A percentile compares a stretch with the other conserved stretches of the same genome.
These are phyloP conservation scores for Rhinichthys osculus DNA, from an alignment of 2,797 vertebrate species.

Conservation along the genomic window DNA sequence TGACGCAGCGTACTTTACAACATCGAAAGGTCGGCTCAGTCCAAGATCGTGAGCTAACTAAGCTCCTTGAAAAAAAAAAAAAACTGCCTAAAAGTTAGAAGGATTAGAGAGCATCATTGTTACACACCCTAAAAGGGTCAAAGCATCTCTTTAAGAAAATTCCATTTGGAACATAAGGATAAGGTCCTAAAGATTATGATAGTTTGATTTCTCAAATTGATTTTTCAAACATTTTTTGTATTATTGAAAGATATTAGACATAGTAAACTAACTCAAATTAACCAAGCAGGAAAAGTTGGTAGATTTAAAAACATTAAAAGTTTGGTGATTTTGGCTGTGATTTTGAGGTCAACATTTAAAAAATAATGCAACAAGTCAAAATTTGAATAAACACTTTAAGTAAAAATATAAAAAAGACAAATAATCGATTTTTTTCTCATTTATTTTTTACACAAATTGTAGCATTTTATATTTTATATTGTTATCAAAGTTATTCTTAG, in stretches of 20 bases:
- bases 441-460: neutral
- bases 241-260: neutral
- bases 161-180: neutral
- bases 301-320: neutral
- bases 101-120: neutral
- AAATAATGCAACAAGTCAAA: neutral
- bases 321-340: neutral
- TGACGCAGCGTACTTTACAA: slow-evolving; percentile 83
- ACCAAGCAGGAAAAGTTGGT: neutral
- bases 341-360: neutral
- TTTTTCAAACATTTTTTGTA: neutral
- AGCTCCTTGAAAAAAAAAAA: slow-evolving; percentile 74
- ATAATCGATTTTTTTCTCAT: neutral
- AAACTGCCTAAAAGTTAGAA: neutral
- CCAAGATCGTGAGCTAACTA: slow-evolving; percentile 83
- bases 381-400: neutral
- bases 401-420: neutral
- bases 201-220: neutral
- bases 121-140: neutral
- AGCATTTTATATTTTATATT: too few species aligned
- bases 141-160: neutral
- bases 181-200: neutral
- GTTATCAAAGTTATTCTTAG: neutral
- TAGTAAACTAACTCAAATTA: neutral
- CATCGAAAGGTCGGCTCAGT: slow-evolving; percentile 82